These are phyloP conservation scores for Vidua macroura DNA, from an alignment of 2,113 vertebrate species.

Conservation along the genomic window DNA sequence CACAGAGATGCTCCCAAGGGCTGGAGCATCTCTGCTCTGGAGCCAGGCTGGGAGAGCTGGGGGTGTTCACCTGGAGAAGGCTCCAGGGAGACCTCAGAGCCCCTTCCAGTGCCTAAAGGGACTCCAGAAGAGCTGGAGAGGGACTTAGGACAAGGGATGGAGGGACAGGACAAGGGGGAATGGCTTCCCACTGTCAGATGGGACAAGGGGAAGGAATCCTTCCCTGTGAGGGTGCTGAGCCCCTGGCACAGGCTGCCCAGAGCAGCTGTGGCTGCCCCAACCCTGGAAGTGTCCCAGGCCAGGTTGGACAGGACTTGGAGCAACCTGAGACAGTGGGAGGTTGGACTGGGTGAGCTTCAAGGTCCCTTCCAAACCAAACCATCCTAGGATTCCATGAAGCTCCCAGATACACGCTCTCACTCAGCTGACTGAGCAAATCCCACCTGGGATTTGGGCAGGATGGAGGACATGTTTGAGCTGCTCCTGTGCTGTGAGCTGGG, in stretches of 20 bases:
- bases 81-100: rapidly evolving
- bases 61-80: not conserved
- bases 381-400: not conserved
- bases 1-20: not conserved
- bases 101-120: not conserved
- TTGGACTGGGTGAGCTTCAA: not conserved
- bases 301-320: rapidly evolving
- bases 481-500: not conserved
- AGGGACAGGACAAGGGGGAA: not conserved
- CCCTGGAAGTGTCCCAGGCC: not conserved
- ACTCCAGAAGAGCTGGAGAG: not conserved
- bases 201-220: rapidly evolving
- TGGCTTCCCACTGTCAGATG: not conserved
- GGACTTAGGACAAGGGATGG: rapidly evolving
- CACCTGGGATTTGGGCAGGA: not conserved
- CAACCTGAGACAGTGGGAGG: rapidly evolving
- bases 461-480: not conserved
- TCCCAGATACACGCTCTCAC: not conserved
- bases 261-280: not conserved
- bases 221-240: rapidly evolving
- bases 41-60: not conserved
- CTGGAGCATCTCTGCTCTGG: not conserved
- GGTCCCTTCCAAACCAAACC: not conserved
- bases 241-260: not conserved
- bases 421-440: not conserved